These are phyloP conservation scores for Aplocera efformata DNA, from an alignment of 2,888 invertebrate genomes.

Conservation along the genomic window DNA sequence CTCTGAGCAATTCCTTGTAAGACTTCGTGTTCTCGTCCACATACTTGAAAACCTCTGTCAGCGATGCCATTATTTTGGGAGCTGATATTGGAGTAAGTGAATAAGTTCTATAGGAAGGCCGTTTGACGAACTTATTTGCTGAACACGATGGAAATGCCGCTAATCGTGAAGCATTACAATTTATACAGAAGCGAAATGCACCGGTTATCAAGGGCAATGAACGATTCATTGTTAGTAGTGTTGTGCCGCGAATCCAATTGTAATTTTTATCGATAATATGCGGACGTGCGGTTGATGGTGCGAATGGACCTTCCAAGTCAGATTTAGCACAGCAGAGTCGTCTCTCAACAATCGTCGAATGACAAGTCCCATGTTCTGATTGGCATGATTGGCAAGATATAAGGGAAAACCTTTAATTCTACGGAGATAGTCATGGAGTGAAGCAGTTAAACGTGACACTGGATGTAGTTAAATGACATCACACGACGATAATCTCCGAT, in stretches of 20 bases:
- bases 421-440: too few species aligned
- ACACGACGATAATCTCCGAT: too few species aligned
- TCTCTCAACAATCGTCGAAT: too few species aligned
- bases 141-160: conserved; percentile 34
- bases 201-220: conserved; percentile 32
- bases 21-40: conserved; percentile 88
- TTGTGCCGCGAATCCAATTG: neutral
- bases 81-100: conserved; percentile 41
- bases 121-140: conserved; percentile 30
- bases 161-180: conserved; percentile 42
- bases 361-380: too few species aligned
- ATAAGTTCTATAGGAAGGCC: conserved; percentile 34
- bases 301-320: too few species aligned
- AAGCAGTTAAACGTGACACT: too few species aligned
- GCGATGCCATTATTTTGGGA: conserved; percentile 56
- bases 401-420: too few species aligned
- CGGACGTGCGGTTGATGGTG: too few species aligned
- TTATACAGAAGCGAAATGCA: conserved; percentile 24
- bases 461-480: too few species aligned
- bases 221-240: conserved; percentile 24
- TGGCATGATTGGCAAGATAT: too few species aligned
- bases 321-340: too few species aligned
- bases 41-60: conserved; percentile 81
- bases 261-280: neutral
- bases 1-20: conserved; percentile 89